Base-by-base conservation (phyloP, 2,797 vertebrate genomes). In the Spinibarbus caldwelli region DNA sequence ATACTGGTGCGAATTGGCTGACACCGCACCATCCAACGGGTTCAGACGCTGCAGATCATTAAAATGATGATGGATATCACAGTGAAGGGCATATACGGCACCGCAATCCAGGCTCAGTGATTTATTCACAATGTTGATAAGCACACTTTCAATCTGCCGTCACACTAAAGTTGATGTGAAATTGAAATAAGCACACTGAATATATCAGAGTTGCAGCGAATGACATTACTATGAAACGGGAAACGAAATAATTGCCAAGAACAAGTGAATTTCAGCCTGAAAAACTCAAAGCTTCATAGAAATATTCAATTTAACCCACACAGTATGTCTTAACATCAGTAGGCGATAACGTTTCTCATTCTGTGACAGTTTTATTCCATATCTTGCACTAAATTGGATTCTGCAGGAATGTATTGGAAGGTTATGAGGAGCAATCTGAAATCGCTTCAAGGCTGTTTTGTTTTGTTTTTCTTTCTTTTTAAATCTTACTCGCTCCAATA, bases 361-460 rank as follows among this genome's bases (percentile, higher is more conserved):
- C 67, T 66, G 23, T 73, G 86, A 80, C 68, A 86, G 86, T 87
- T 87, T 89, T 89, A 83, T 83, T 66, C 57, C 43, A 38, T 66
- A 89, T 89, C 88, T 86, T 70, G 59, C 5, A 49, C 71, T 73
- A 87, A 86, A 89, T 88, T 88, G 83, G 85, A 86, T 88, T 87
- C 83, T 75, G 80, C 76, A 52, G 85, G 71, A 71, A 64, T 57
- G 84, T 71, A 77, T 80, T 49, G 75, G 71, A 83, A 43, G 73
- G 82, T 82, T 86, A 82, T 85, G 57, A 82, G 66, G 83, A 31
- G 66, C 82, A 82, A 89, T 85, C 71, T 77, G 68, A 82, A 87
- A 86, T 68, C 1, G 82, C 86, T 86, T 68, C 57, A 78, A 87
- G 87, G 80, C 70, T 77, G 68, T 59, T 88, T 88, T 80, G 62